These are phyloP conservation scores for Dermolepida albohirtum DNA, from an alignment of 2,888 invertebrate species.

Conservation along the genomic window DNA sequence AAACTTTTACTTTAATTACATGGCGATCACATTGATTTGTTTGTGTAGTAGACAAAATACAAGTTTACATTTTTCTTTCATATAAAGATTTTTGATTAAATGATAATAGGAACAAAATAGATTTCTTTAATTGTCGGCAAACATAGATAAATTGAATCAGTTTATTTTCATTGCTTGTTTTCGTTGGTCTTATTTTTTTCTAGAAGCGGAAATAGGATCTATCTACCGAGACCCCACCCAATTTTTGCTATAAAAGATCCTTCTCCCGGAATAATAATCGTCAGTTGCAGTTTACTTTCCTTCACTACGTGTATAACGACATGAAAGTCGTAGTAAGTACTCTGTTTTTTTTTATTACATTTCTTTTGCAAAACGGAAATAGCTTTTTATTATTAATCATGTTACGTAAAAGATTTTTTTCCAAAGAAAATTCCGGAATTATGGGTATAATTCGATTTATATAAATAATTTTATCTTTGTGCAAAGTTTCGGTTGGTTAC, in stretches of 20 bases:
- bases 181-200: constrained; percentile 7
- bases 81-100: too few species aligned
- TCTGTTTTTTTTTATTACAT: constrained; percentile 11
- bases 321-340: constrained; percentile 53
- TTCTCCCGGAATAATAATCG: constrained; percentile 44
- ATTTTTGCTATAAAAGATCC: constrained; percentile 51
- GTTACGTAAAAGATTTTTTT: too few species aligned
- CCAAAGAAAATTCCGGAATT: too few species aligned
- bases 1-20: neutral
- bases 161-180: constrained; percentile 4
- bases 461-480: too few species aligned
- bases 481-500: too few species aligned
- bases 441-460: too few species aligned
- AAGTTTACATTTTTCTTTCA: too few species aligned
- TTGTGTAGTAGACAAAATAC: too few species aligned
- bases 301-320: constrained; percentile 44
- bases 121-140: too few species aligned
- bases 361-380: neutral
- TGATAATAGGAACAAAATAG: too few species aligned
- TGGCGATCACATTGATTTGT: constrained; percentile 1
- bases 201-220: constrained; percentile 33
- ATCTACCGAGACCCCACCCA: constrained; percentile 49
- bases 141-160: too few species aligned
- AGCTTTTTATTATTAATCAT: too few species aligned
- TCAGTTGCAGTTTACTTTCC: constrained; percentile 51